Evolutionary conservation across 2,888 invertebrate genomes (phyloP).

Genomic region (Eretmocerus hayati): DNA sequence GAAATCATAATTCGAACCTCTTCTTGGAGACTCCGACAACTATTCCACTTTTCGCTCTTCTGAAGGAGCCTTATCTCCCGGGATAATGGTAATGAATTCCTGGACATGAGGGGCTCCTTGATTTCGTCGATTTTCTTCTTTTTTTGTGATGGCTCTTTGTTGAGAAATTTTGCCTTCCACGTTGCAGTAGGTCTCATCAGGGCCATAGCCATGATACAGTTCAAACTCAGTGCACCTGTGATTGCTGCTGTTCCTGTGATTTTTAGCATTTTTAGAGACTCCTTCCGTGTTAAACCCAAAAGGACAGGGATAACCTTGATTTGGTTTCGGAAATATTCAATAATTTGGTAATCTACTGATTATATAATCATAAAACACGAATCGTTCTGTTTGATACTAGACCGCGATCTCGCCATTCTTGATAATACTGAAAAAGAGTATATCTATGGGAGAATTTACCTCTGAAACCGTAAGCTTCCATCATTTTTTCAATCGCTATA

Average conservation of each 20-base stretch:
- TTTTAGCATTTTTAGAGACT: no score
- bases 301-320: no score
- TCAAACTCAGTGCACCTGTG: conserved; percentile 60
- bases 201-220: conserved; percentile 62
- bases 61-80: conserved; percentile 14
- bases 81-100: not conserved
- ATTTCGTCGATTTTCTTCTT: conserved; percentile 25
- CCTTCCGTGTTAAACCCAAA: no score
- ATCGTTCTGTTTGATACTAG: no score
- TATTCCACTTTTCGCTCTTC: conserved; percentile 34
- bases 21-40: conserved; percentile 37
- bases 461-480: conserved; percentile 61
- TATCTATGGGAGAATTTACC: no score
- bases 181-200: conserved; percentile 71
- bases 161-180: conserved; percentile 51
- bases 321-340: no score
- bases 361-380: no score
- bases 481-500: conserved; percentile 55
- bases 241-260: conserved; percentile 53
- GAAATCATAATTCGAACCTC: conserved; percentile 6
- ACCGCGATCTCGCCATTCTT: no score
- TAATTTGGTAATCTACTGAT: no score
- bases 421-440: no score
- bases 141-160: conserved; percentile 22
- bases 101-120: conserved; percentile 21